Evolutionary conservation across 2,113 vertebrate species (phyloP).

Genomic region (Okapia johnstoni): DNA sequence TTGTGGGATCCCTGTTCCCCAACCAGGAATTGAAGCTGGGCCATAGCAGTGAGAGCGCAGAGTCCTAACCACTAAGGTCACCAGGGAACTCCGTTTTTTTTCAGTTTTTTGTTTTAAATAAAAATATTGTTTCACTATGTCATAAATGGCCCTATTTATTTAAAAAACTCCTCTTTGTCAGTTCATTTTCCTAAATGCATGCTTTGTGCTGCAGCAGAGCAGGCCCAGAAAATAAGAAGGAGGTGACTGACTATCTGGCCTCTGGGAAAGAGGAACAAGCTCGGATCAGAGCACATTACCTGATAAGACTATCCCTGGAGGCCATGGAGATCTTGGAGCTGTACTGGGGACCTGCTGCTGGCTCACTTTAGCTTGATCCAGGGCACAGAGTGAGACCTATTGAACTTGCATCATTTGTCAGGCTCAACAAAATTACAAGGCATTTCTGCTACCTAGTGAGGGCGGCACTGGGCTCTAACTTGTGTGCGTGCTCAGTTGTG

Average conservation of each 20-base stretch:
- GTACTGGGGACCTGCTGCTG: conserved; percentile 90
- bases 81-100: not conserved
- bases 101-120: not conserved
- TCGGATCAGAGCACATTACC: conserved; percentile 91
- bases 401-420: not conserved
- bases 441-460: not conserved
- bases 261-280: conserved; percentile 90
- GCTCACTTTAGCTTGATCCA: conserved; percentile 91
- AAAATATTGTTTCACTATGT: not conserved
- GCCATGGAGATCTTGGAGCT: conserved; percentile 94
- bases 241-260: conserved; percentile 90
- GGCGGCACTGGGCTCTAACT: not conserved
- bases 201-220: conserved; percentile 80
- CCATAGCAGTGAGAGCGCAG: too few relatives aligned
- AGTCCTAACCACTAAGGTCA: too few relatives aligned
- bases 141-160: not conserved
- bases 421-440: not conserved
- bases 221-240: conserved; percentile 92
- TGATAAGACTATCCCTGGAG: conserved; percentile 92
- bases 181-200: not conserved
- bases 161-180: not conserved
- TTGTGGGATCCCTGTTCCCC: too few relatives aligned
- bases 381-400: conserved; percentile 89
- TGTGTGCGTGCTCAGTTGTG: not conserved
- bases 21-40: too few relatives aligned